phyloP scores from a whole-genome alignment of 2,113 vertebrate genomes.

The Dipodomys stephensi region DNA sequence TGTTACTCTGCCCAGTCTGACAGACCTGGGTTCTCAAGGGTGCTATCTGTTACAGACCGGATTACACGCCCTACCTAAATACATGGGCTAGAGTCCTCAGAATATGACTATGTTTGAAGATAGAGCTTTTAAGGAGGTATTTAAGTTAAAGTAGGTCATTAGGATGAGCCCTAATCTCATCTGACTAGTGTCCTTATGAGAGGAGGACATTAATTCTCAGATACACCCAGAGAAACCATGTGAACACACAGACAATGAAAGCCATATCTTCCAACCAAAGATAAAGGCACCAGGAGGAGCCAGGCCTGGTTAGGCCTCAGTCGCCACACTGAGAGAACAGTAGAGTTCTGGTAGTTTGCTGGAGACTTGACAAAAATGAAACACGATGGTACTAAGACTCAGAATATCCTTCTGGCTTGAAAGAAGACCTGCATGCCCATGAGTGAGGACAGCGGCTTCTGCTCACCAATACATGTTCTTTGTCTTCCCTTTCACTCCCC shows the following conservation, averaged over 20 bases:
- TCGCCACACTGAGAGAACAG: background rate
- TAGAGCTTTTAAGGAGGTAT: background rate
- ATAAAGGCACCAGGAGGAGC: background rate
- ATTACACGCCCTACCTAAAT: background rate
- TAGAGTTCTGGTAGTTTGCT: background rate
- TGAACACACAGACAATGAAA: background rate
- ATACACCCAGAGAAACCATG: background rate
- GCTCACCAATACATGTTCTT: conserved; percentile 87
- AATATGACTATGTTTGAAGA: background rate
- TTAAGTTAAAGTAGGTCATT: background rate
- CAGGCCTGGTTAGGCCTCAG: background rate
- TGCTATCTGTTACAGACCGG: background rate
- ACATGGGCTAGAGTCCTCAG: background rate
- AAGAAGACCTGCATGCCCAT: conserved; percentile 91
- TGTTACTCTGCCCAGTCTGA: conserved; percentile 39
- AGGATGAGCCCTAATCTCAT: background rate
- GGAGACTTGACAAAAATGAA: background rate
- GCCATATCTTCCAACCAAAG: background rate
- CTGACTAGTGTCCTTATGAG: background rate
- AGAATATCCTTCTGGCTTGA: conserved; percentile 90
- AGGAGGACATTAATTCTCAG: background rate
- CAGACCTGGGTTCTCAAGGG: conserved; percentile 83
- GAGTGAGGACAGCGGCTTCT: conserved; percentile 91
- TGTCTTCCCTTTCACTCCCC: too few relatives aligned
- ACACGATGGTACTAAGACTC: conserved; percentile 89